These are phyloP conservation scores for Microctenopoma stevenorrisi DNA, from an alignment of 2,797 vertebrate species.

Conservation along the genomic window DNA sequence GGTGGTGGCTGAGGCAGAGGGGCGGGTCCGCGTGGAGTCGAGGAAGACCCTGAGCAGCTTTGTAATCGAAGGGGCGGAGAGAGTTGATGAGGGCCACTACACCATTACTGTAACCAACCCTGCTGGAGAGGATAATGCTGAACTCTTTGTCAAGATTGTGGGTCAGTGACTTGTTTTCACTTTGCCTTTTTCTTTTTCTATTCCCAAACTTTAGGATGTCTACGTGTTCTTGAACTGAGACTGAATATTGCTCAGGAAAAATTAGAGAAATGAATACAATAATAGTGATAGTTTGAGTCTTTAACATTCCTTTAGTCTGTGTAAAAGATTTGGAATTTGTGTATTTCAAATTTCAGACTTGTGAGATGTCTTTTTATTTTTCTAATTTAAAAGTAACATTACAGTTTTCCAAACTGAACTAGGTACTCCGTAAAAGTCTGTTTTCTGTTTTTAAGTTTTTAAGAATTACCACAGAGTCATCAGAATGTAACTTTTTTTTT, in stretches of 20 bases:
- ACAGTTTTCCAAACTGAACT: not conserved
- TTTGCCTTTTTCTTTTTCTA: not conserved
- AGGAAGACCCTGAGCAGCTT: constrained; percentile 85
- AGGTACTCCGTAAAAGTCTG: not conserved
- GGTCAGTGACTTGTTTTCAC: constrained; percentile 77
- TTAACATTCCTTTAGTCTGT: too few species aligned
- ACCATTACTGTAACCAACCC: constrained; percentile 89
- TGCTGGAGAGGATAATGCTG: constrained; percentile 85
- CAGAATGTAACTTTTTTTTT: too few species aligned
- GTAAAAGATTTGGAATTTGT: too few species aligned
- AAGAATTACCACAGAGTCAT: not conserved
- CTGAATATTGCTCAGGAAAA: not conserved
- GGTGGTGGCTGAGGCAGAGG: constrained; percentile 81
- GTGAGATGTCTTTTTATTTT: not conserved
- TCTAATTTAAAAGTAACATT: too few species aligned
- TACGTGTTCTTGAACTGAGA: not conserved
- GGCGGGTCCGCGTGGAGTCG: constrained; percentile 85
- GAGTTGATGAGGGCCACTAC: constrained; percentile 85
- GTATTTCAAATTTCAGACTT: not conserved
- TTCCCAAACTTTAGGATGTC: not conserved
- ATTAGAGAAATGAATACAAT: not conserved
- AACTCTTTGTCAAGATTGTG: constrained; percentile 86
- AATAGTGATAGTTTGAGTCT: not conserved
- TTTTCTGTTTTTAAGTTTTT: not conserved
- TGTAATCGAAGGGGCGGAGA: constrained; percentile 89